phyloP scores from a whole-genome alignment of 2,797 vertebrate species.

The Phylloscopus collybita region DNA sequence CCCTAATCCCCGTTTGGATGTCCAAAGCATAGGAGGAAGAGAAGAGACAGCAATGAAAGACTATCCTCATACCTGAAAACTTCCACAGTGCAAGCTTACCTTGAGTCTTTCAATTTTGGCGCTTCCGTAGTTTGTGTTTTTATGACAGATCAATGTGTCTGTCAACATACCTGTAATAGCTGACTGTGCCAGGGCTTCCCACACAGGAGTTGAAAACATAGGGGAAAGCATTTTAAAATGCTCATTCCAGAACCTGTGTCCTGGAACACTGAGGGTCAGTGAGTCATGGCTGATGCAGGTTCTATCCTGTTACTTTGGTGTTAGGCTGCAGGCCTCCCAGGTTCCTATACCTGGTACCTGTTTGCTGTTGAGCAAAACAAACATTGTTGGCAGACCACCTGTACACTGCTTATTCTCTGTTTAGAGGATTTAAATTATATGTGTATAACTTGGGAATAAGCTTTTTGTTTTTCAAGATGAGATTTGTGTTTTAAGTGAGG shows the following conservation, averaged over 20 bases:
- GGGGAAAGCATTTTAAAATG: not conserved
- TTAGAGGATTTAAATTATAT: not conserved
- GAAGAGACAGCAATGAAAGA: not conserved
- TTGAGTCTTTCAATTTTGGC: not conserved
- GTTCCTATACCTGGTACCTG: not conserved
- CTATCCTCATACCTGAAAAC: not conserved
- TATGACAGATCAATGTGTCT: not conserved
- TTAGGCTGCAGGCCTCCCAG: not conserved
- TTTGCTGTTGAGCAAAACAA: not conserved
- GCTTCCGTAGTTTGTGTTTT: not conserved
- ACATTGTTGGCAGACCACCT: not conserved
- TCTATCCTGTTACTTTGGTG: not conserved
- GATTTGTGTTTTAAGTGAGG: not conserved
- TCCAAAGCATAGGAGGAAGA: not conserved
- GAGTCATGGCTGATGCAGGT: not conserved
- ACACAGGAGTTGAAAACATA: rapidly evolving
- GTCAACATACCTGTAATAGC: not conserved
- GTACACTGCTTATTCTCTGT: not conserved
- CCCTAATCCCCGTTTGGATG: rapidly evolving
- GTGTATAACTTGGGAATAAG: not conserved
- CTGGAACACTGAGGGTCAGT: not conserved
- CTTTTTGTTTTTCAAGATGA: not conserved
- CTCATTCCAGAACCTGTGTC: not conserved
- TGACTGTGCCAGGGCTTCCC: not conserved
- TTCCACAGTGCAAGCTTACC: not conserved